phyloP scores from a whole-genome alignment of 2,113 vertebrate genomes.

The Lamprologus sp. region DNA sequence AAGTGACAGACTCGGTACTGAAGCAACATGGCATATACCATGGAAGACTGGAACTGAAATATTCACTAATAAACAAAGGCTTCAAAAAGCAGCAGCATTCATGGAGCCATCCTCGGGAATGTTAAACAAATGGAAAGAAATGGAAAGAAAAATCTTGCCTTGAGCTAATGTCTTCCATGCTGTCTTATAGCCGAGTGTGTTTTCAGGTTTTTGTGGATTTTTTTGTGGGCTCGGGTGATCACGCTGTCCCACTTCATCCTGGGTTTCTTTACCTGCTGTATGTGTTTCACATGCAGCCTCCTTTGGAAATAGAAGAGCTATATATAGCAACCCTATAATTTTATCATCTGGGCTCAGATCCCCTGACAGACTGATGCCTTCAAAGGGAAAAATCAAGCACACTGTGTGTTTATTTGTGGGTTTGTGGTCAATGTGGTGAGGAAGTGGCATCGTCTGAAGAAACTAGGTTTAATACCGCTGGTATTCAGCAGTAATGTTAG shows the following conservation, averaged over 20 bases:
- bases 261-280: slow-evolving; percentile 16
- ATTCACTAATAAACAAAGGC: background rate
- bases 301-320: background rate
- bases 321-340: slow-evolving; percentile 32
- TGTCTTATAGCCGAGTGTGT: background rate
- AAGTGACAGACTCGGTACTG: background rate
- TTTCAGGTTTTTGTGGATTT: background rate
- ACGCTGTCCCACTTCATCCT: background rate
- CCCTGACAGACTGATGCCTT: slow-evolving; percentile 5
- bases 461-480: slow-evolving; percentile 47
- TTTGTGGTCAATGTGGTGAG: slow-evolving; percentile 46
- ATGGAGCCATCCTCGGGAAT: background rate
- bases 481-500: slow-evolving; percentile 43
- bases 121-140: slow-evolving; percentile 1
- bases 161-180: slow-evolving; percentile 21
- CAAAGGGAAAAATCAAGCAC: slow-evolving; percentile 4
- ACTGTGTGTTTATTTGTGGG: slow-evolving; percentile 36
- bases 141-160: background rate
- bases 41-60: background rate
- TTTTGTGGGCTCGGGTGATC: background rate
- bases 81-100: background rate
- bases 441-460: slow-evolving; percentile 49
- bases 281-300: background rate
- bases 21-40: background rate
- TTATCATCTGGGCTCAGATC: background rate